Evolutionary conservation across 2,888 invertebrate genomes (phyloP).

Genomic region (Drosophila cognata): DNA sequence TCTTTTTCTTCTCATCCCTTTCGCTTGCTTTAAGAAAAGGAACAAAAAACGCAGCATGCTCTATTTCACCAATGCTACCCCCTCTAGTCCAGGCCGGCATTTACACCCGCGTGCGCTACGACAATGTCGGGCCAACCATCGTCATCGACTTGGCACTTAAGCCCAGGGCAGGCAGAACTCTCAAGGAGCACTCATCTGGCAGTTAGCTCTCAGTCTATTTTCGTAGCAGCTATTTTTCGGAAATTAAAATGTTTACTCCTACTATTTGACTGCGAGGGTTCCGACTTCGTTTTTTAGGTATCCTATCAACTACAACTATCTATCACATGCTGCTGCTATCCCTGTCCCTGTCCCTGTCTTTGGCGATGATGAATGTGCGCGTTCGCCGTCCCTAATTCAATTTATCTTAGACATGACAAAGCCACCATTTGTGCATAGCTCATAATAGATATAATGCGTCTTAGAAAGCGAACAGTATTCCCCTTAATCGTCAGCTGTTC

Average conservation of each 20-base stretch:
- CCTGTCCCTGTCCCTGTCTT: slow-evolving; percentile 9
- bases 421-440: slow-evolving; percentile 54
- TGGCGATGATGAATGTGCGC: slow-evolving; percentile 76
- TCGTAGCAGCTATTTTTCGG: slow-evolving; percentile 57
- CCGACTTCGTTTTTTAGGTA: slow-evolving; percentile 49
- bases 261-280: slow-evolving; percentile 70
- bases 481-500: slow-evolving; percentile 58
- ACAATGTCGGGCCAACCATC: slow-evolving; percentile 35
- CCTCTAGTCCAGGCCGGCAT: background rate
- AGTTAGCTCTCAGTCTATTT: slow-evolving; percentile 49
- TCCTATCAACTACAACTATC: slow-evolving; percentile 53
- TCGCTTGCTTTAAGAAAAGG: slow-evolving; percentile 2
- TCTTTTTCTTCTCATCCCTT: slow-evolving; percentile 44
- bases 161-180: slow-evolving; percentile 24
- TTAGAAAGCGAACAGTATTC: slow-evolving; percentile 32
- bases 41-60: slow-evolving; percentile 41
- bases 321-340: slow-evolving; percentile 53
- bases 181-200: slow-evolving; percentile 63
- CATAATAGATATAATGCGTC: slow-evolving; percentile 61
- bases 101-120: slow-evolving; percentile 43
- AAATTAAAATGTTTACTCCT: slow-evolving; percentile 81
- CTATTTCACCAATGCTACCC: slow-evolving; percentile 41
- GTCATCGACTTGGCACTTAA: slow-evolving; percentile 50
- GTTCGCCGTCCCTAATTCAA: slow-evolving; percentile 77
- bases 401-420: slow-evolving; percentile 80